These are phyloP conservation scores for Musca domestica DNA, from an alignment of 1,140 invertebrate species.

Conservation along the genomic window DNA sequence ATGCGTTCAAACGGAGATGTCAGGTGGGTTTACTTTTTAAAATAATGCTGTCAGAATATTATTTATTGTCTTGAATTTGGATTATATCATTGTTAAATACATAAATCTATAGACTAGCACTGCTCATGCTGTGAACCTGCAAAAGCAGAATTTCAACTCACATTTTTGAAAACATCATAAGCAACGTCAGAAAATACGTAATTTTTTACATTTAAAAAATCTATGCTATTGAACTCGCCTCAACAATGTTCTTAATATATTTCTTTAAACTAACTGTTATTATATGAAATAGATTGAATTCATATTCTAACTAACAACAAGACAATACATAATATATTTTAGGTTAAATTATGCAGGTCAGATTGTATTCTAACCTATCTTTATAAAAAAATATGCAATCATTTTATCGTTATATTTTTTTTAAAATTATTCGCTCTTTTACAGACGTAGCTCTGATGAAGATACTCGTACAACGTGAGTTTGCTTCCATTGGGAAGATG, in stretches of 20 bases:
- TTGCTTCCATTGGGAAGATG: slow-evolving; percentile 16
- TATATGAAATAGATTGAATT: too few relatives aligned
- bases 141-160: background rate
- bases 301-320: too few relatives aligned
- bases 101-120: too few relatives aligned
- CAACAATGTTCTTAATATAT: too few relatives aligned
- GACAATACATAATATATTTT: background rate
- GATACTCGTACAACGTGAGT: slow-evolving; percentile 51
- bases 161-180: background rate
- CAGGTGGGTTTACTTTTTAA: slow-evolving; percentile 41
- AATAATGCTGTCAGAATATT: slow-evolving; percentile 32
- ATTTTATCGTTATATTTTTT: background rate
- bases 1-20: slow-evolving; percentile 45
- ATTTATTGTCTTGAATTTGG: background rate
- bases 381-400: background rate
- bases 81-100: background rate
- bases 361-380: background rate
- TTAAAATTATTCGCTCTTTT: slow-evolving; percentile 26
- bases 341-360: background rate
- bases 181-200: too few relatives aligned
- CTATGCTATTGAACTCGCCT: too few relatives aligned
- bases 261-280: too few relatives aligned
- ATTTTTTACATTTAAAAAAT: too few relatives aligned
- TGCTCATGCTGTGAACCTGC: too few relatives aligned
- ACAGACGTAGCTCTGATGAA: slow-evolving; percentile 48